Percentiles rank a stretch among this genome's conserved stretches.
phyloP scores from a whole-genome alignment of 2,113 vertebrate genomes.

The Zapus hudsonius region DNA sequence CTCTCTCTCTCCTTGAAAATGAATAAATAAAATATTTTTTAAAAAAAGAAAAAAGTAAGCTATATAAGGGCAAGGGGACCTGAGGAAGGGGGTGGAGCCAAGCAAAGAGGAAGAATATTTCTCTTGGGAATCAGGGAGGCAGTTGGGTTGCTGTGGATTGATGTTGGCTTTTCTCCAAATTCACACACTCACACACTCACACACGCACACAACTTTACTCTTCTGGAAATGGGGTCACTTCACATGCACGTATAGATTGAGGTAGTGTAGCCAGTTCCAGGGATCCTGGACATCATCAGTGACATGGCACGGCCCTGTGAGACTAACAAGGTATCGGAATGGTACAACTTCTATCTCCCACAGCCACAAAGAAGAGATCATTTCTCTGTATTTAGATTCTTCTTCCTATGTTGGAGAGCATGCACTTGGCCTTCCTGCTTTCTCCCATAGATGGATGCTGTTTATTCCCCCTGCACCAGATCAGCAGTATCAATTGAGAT shows the following conservation, averaged over 20 bases:
- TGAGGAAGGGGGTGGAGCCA: background rate
- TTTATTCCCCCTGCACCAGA: background rate
- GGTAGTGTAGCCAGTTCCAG: background rate
- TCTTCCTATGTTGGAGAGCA: background rate
- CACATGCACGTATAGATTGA: background rate
- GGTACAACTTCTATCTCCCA: background rate
- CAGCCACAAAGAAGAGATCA: background rate
- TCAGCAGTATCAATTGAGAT: background rate
- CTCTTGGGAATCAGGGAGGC: background rate
- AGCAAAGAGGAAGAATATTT: background rate
- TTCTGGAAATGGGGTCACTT: background rate
- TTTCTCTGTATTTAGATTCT: background rate
- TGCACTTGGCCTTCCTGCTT: background rate
- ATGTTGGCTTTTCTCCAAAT: background rate
- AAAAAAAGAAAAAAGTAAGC: too few species aligned
- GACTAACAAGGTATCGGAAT: too few species aligned
- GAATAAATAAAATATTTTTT: too few species aligned
- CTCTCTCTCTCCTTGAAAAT: too few species aligned
- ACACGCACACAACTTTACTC: background rate
- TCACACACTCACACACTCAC: background rate
- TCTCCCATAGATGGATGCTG: background rate
- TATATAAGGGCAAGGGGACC: background rate
- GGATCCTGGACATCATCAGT: background rate
- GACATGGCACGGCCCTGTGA: fast-evolving
- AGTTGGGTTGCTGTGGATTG: background rate